Evolutionary conservation across 1,140 invertebrate species (phyloP).

Genomic region (Proales similis): DNA sequence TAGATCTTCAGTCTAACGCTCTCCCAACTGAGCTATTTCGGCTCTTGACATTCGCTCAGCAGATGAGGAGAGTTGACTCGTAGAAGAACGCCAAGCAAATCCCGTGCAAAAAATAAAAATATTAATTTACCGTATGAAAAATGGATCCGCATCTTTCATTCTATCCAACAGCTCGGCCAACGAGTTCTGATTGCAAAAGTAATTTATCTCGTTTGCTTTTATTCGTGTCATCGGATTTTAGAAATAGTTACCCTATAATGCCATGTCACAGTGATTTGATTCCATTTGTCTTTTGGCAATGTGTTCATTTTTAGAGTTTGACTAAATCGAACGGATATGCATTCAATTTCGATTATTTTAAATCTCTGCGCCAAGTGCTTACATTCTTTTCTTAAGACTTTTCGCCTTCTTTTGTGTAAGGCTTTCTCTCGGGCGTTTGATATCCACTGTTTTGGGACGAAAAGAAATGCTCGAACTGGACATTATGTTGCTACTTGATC

Average conservation of each 20-base stretch:
- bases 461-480: constrained; percentile 7
- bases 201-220: not conserved
- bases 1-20: too few species aligned
- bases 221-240: not conserved
- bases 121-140: constrained; percentile 29
- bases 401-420: constrained; percentile 32
- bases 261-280: constrained; percentile 27
- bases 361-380: not conserved
- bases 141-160: constrained; percentile 38
- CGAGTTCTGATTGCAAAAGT: constrained; percentile 27
- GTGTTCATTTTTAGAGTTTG: constrained; percentile 25
- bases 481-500: not conserved
- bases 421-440: constrained; percentile 11
- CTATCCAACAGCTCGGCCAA: constrained; percentile 34
- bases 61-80: not conserved
- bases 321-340: not conserved
- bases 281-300: constrained; percentile 22
- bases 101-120: not conserved
- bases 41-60: too few species aligned
- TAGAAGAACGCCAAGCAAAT: not conserved
- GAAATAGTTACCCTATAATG: constrained; percentile 27
- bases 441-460: constrained; percentile 4
- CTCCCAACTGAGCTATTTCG: too few species aligned
- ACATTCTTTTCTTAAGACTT: constrained; percentile 29
- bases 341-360: not conserved